These are phyloP conservation scores for Oncorhynchus keta DNA, from an alignment of 2,113 vertebrate species.

Conservation along the genomic window DNA sequence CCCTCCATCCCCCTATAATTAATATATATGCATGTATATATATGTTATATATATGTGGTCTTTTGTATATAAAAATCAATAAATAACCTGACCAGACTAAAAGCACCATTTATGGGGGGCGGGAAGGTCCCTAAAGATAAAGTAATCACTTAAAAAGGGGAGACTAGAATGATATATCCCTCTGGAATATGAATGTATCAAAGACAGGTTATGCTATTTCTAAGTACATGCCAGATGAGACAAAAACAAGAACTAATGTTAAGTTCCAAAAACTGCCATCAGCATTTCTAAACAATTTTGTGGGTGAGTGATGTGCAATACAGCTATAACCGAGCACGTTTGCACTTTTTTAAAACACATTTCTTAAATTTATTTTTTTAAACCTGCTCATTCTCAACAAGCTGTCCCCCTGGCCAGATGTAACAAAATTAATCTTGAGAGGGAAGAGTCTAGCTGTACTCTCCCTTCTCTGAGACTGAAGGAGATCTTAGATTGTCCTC, in stretches of 20 bases:
- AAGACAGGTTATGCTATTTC: constrained; percentile 24
- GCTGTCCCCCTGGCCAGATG: constrained; percentile 42
- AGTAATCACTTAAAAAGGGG: constrained; percentile 85
- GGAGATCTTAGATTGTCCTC: constrained; percentile 61
- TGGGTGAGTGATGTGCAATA: constrained; percentile 61
- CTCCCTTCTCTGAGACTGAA: constrained; percentile 15
- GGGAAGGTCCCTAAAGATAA: constrained; percentile 74
- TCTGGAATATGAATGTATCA: constrained; percentile 52
- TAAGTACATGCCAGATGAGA: constrained; percentile 70
- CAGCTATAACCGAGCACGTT: constrained; percentile 44
- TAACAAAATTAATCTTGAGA: constrained; percentile 14
- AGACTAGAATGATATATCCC: constrained; percentile 51
- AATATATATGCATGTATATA: constrained; percentile 53
- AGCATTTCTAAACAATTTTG: constrained; percentile 55
- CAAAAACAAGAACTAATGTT: constrained; percentile 42
- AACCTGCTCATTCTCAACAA: constrained; percentile 39
- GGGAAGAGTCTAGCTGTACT: neutral
- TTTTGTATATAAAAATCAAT: constrained; percentile 83
- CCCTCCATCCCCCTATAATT: constrained; percentile 49
- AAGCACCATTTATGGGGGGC: constrained; percentile 91
- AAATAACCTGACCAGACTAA: constrained; percentile 91
- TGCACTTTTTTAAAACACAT: neutral
- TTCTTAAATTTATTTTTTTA: neutral
- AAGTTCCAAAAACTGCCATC: constrained; percentile 43
- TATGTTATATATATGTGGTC: constrained; percentile 30